Base-by-base conservation (phyloP, 1,140 invertebrate genomes). In the Bombus breviceps region DNA sequence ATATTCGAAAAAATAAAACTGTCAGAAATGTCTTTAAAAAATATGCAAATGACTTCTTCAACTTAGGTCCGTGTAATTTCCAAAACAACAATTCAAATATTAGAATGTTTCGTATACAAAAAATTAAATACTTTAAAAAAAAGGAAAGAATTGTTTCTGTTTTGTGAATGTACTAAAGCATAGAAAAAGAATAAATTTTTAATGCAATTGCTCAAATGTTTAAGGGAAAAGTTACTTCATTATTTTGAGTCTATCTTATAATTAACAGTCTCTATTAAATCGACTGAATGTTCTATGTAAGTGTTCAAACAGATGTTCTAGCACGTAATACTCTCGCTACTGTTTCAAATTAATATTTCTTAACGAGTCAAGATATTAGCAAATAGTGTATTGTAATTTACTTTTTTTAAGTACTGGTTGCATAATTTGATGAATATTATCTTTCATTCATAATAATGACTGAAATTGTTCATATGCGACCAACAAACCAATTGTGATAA, bases 401-500 rank as follows among this genome's bases (percentile, higher is more conserved):
- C 25, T 28, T 73, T 25, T 83, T 64, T 74, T 80, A 74, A 85
- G 69, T 81, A 81, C 78, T 85, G 78, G 69, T 85, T 85, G 83
- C 78, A 85, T 71, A 74, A 10, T 34, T 73, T 74, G 57, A 32
- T 81, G 43, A 66, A 64, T 53, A 64, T 72, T 71, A 41, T 66
- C n/a, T 47, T 62, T 28, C 57, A 71, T 71, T 79, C 6, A 5
- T 53, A 79, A 3, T 34, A 37, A 76, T n/a, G 13, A 37, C 32
- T 37, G 9, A 68, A 68, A 68, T 22, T 13, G 15, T 53, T 57
- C 12, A 80, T 28, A 73, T 41, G 15, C 25, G 34, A n/a, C 22
- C 57, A 53, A 68, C 53, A 39, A 34, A 77, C 53, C n/a, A 72
- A 84, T 72, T 62, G 34, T 37, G 39, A 47, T 53, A 39, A 71